Evolutionary conservation across 2,797 vertebrate species (phyloP), one percentile per base, ranked within the genome.

Genomic region (Sarcoramphus papa): DNA sequence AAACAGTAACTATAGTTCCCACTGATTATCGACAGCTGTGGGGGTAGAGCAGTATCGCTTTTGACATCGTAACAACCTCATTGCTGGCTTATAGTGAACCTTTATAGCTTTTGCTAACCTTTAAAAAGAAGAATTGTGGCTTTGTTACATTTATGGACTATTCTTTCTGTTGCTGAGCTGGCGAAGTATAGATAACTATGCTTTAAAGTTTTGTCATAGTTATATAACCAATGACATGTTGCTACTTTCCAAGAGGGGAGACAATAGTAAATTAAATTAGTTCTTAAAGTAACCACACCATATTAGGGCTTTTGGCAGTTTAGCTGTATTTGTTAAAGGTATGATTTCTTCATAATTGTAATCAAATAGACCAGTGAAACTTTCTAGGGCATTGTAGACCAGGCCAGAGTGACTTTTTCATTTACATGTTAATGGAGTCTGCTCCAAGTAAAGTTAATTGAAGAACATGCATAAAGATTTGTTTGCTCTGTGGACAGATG

Each of bases 361-460:
- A 70, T 60, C 68, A 91, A 84, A 74, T 47, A 74, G 35, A 41
- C 18, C 22, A 73, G 57, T n/a, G 68, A 93, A 92, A 93, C 45
- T 83, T 97, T 85, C 86, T 75, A 91, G 30, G 57, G 69, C 40
- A 90, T 27, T 85, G 47, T 33, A 94, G 78, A 77, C 48, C 45
- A 83, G 60, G 57, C 68, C 86, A 72, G 60, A 94, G 70, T 77
- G 90, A 91, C 73, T 95, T 93, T 77, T 95, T 96, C 94, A 95
- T 97, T 97, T 96, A 93, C 95, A 96, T 97, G 85, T 96, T 96
- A 97, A 95, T 95, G n/a, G 73, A 90, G 85, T 88, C 91, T 90
- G 65, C 76, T 79, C 35, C 51, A 50, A 70, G 84, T 91, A 88
- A 89, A 96, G 76, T 97, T 97, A 96, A 96, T 94, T 97, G 94